phyloP scores from a whole-genome alignment of 2,888 invertebrate genomes.

The Dynastes tityus region DNA sequence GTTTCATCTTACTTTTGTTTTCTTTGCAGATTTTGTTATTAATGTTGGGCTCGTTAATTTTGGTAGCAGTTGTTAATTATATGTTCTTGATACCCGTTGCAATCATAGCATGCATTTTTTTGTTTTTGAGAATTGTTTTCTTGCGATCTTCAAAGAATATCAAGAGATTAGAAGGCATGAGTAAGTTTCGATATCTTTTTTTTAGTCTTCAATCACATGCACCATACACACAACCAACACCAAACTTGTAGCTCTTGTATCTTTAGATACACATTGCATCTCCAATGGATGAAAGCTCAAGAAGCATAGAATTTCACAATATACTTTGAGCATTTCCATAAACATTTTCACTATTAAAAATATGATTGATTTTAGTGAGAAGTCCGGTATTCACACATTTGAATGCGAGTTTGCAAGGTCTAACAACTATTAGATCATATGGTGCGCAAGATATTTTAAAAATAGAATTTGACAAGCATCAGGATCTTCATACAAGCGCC shows the following conservation, averaged over 20 bases:
- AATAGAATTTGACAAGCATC: slow-evolving; percentile 73
- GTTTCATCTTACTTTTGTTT: slow-evolving; percentile 24
- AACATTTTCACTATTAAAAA: not conserved
- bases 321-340: not conserved
- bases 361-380: slow-evolving; percentile 74
- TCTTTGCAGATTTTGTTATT: slow-evolving; percentile 68
- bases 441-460: slow-evolving; percentile 78
- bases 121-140: slow-evolving; percentile 77
- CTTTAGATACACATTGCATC: not conserved
- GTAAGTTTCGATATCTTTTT: slow-evolving; percentile 69
- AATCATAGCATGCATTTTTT: slow-evolving; percentile 76
- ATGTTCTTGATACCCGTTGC: slow-evolving; percentile 70
- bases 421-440: slow-evolving; percentile 87
- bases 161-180: slow-evolving; percentile 79
- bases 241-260: not conserved
- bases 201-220: not conserved
- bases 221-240: not conserved
- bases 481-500: slow-evolving; percentile 78
- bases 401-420: slow-evolving; percentile 84
- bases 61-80: slow-evolving; percentile 74
- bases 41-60: slow-evolving; percentile 72
- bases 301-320: not conserved
- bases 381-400: slow-evolving; percentile 90
- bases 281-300: not conserved
- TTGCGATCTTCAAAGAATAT: slow-evolving; percentile 81